Conservation (phyloP, 1,140 invertebrate species). For the Drusus annulatus region DNA sequence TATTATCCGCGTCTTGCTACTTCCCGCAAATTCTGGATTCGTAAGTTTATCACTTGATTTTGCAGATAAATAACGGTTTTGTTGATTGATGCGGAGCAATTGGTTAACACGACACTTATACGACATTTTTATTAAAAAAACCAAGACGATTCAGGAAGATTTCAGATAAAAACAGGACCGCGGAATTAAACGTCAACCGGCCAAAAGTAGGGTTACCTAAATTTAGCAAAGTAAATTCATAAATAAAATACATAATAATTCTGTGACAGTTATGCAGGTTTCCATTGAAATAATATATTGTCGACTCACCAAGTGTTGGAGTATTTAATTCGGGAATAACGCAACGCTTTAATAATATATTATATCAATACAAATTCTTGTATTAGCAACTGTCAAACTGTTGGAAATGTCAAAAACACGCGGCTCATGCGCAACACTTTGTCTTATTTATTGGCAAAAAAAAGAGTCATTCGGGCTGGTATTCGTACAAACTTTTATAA, state of each 20-base stretch:
- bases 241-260: too few species aligned
- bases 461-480: not conserved
- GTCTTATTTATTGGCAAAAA: too few species aligned
- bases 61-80: not conserved
- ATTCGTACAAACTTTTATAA: too few species aligned
- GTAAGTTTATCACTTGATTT: constrained; percentile 3
- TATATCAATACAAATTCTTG: too few species aligned
- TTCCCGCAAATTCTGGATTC: constrained; percentile 11
- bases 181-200: not conserved
- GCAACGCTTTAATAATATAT: too few species aligned
- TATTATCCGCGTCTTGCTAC: constrained; percentile 32
- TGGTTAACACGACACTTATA: constrained; percentile 1
- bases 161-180: not conserved
- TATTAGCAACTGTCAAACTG: constrained; percentile 3
- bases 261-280: too few species aligned
- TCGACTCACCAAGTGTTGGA: not conserved
- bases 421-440: constrained; percentile 15
- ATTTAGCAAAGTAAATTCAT: not conserved
- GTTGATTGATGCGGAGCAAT: not conserved
- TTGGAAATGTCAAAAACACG: constrained; percentile 37
- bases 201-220: constrained; percentile 28
- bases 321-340: too few species aligned
- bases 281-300: too few species aligned
- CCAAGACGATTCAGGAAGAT: not conserved
- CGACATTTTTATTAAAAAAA: constrained; percentile 21